Percentiles rank a stretch among this genome's conserved stretches.
Evolutionary conservation across 2,113 vertebrate genomes (phyloP).

Genomic region (Clinocottus analis): DNA sequence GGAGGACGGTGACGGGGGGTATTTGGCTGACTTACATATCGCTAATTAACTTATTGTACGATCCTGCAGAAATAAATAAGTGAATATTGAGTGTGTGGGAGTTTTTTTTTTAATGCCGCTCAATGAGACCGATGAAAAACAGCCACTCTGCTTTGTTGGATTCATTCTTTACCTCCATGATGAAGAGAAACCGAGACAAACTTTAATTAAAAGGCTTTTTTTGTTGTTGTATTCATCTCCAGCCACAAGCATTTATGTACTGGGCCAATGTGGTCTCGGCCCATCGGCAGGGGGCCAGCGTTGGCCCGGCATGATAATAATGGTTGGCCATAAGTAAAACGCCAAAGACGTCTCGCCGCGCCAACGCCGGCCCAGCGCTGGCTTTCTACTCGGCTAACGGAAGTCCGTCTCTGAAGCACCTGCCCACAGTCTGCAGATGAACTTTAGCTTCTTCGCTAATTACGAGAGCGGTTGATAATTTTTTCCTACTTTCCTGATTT

Average conservation of each 20-base stretch:
- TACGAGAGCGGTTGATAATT: background rate
- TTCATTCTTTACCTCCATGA: conserved; percentile 1
- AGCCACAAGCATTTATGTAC: conserved; percentile 11
- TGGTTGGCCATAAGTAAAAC: conserved; percentile 25
- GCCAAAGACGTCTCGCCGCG: conserved; percentile 6
- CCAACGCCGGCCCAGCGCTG: background rate
- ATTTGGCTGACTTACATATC: background rate
- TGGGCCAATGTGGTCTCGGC: conserved; percentile 17
- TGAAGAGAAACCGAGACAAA: conserved; percentile 4
- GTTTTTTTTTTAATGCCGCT: background rate
- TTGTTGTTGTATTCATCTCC: background rate
- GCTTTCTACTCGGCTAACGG: background rate
- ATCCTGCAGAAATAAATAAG: background rate
- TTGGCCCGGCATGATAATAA: conserved; percentile 31
- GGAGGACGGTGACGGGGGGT: background rate
- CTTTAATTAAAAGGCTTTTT: conserved; percentile 39
- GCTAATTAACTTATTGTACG: background rate
- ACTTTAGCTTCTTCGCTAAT: conserved; percentile 1
- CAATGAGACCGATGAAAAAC: background rate
- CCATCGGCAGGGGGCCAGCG: conserved; percentile 38
- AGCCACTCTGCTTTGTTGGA: background rate
- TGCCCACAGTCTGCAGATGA: conserved; percentile 14
- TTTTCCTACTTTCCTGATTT: background rate
- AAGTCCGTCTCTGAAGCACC: conserved; percentile 23
- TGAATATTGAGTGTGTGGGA: background rate